Conservation (phyloP, 2,113 vertebrate species). For the Albula goreensis region DNA sequence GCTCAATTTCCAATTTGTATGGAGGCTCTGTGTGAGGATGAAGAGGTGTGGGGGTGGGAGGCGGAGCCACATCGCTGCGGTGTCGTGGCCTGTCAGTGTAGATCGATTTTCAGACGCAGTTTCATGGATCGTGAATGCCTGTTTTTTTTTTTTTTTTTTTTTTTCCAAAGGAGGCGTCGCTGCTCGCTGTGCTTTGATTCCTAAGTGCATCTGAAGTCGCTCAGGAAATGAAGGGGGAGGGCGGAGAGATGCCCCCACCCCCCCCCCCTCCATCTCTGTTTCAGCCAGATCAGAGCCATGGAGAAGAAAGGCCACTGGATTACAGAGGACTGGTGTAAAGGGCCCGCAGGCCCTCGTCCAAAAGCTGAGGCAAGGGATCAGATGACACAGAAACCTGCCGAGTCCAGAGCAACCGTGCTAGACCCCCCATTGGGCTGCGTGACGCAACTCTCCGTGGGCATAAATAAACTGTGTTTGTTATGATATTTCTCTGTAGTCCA, state of each 20-base stretch:
- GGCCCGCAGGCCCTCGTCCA: slow-evolving; percentile 9
- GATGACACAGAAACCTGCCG: neutral
- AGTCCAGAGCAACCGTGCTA: too few species aligned
- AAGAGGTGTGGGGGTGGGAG: neutral
- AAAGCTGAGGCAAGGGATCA: neutral
- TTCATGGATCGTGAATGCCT: neutral
- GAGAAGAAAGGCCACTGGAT: neutral
- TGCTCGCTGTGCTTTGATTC: neutral
- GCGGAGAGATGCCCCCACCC: neutral
- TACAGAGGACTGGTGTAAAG: slow-evolving; percentile 1
- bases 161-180: neutral
- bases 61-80: neutral
- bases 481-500: neutral
- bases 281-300: neutral
- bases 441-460: neutral
- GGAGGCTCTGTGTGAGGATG: neutral
- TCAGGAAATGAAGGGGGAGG: neutral
- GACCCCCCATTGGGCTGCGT: neutral
- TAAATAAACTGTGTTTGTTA: neutral
- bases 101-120: neutral
- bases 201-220: neutral
- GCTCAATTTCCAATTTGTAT: neutral
- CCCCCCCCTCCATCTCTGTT: slow-evolving; percentile 40
- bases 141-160: neutral
- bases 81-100: neutral